Percentiles rank a stretch among this genome's conserved stretches.
phyloP scores from a whole-genome alignment of 2,113 vertebrate genomes.

The Symphodus melops region DNA sequence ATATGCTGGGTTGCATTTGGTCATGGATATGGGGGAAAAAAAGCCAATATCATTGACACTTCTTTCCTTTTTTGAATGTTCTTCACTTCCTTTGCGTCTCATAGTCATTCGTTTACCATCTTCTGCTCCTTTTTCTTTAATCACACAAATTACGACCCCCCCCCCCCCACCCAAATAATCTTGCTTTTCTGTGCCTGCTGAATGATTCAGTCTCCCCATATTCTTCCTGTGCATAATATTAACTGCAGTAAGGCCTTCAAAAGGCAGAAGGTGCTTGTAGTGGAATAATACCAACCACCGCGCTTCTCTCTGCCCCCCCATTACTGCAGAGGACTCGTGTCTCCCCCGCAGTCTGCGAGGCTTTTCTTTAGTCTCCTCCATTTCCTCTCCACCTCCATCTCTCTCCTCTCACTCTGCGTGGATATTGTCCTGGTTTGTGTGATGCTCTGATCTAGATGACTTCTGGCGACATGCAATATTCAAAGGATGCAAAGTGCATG shows the following conservation, averaged over 20 bases:
- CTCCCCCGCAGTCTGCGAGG: conserved; percentile 49
- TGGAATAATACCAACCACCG: conserved; percentile 8
- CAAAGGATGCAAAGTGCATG: conserved; percentile 9
- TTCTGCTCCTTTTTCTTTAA: not conserved
- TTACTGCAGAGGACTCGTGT: conserved; percentile 62
- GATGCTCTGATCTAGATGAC: conserved; percentile 47
- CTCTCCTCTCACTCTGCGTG: not conserved
- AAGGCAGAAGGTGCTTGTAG: conserved; percentile 58
- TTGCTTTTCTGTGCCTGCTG: not conserved
- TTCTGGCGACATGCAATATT: conserved; percentile 32
- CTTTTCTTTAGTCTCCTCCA: conserved; percentile 18
- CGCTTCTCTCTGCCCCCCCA: conserved; percentile 29
- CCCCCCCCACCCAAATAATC: too few relatives aligned
- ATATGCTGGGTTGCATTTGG: not conserved
- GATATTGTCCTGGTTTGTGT: conserved; percentile 43
- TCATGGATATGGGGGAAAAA: not conserved
- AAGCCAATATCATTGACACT: not conserved
- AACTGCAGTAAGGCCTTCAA: conserved; percentile 1
- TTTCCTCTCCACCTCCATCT: not conserved
- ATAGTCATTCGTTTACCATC: not conserved
- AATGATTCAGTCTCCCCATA: conserved; percentile 22
- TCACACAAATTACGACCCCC: too few relatives aligned
- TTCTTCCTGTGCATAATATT: conserved; percentile 22
- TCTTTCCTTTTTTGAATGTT: not conserved
- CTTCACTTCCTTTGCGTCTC: not conserved